Percentiles rank a stretch among this genome's conserved stretches.
These are phyloP conservation scores for Gerris lacustris DNA, from an alignment of 2,888 invertebrate genomes.

Conservation along the genomic window DNA sequence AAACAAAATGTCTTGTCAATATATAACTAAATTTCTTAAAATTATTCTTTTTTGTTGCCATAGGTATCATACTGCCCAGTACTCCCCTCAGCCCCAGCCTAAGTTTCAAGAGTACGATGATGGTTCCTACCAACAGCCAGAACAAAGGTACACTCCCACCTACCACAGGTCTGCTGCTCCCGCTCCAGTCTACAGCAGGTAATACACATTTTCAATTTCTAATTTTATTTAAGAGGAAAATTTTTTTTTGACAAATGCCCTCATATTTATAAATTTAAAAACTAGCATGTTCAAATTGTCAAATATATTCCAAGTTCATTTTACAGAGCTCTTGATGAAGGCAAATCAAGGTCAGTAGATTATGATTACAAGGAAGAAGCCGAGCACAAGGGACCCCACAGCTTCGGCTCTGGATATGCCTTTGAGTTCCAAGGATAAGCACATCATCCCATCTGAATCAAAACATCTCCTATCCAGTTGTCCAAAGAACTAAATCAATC, in stretches of 20 bases:
- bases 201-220: background rate
- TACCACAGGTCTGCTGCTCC: background rate
- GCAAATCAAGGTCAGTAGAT: background rate
- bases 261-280: no score
- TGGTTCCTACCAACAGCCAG: background rate
- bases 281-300: no score
- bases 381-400: constrained; percentile 42
- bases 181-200: constrained; percentile 6
- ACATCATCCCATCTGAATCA: background rate
- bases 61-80: constrained; percentile 16
- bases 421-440: constrained; percentile 47
- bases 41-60: constrained; percentile 12
- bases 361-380: constrained; percentile 33
- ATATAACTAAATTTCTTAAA: no score
- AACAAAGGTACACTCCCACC: background rate
- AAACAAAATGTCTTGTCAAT: no score
- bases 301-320: background rate
- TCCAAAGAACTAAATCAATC: no score
- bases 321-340: constrained; percentile 32
- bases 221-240: no score
- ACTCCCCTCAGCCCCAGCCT: constrained; percentile 12
- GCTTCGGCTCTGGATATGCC: constrained; percentile 49
- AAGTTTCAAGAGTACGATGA: constrained; percentile 7
- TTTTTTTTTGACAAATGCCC: no score
- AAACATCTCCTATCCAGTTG: no score